These are phyloP conservation scores for Callocephalon fimbriatum DNA, from an alignment of 2,113 vertebrate species.

Conservation along the genomic window DNA sequence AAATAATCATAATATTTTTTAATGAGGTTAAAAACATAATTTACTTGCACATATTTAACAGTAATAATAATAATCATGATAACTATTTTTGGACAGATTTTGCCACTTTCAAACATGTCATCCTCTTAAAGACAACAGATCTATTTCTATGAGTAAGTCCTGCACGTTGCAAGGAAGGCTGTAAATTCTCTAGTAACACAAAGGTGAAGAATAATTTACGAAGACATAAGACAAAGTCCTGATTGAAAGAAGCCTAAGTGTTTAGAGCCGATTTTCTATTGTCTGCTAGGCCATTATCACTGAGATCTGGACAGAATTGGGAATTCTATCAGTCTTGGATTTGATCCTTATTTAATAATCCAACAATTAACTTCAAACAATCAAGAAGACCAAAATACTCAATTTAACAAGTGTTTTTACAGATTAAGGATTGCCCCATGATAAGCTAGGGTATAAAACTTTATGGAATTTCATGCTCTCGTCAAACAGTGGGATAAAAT, in stretches of 20 bases:
- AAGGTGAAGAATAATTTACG: not conserved
- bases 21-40: not conserved
- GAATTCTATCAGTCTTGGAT: not conserved
- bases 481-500: not conserved
- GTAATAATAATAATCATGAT: not conserved
- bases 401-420: not conserved
- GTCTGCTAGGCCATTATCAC: fast-evolving
- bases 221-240: not conserved
- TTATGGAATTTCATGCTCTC: not conserved
- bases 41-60: not conserved
- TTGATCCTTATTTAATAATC: not conserved
- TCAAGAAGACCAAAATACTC: not conserved
- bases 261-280: not conserved
- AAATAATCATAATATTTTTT: not conserved
- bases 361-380: not conserved
- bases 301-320: not conserved
- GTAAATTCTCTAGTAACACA: not conserved
- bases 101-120: not conserved
- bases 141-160: not conserved
- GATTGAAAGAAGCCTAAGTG: not conserved
- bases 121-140: not conserved
- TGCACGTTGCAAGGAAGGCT: not conserved
- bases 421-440: not conserved
- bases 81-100: not conserved
- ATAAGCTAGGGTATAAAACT: not conserved